These are phyloP conservation scores for Epizoanthus rinbou DNA, from an alignment of 92 coral and sea anemone species.

Conservation along the genomic window DNA sequence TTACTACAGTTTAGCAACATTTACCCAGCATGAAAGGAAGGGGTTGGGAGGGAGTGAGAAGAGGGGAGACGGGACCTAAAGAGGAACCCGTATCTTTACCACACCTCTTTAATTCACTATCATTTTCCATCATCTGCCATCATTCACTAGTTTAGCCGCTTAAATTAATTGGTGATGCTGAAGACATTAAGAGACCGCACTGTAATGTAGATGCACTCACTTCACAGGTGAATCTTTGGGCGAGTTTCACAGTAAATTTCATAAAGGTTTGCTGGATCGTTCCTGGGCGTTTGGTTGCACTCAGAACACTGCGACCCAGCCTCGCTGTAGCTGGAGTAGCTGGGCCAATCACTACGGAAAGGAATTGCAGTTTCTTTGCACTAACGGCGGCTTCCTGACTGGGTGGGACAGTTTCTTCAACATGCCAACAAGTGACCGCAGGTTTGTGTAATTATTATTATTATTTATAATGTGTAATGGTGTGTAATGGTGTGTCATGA, in stretches of 20 bases:
- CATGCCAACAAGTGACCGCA: slow-evolving; percentile 4
- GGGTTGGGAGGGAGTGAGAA: no score
- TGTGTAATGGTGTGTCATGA: no score
- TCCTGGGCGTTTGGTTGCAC: slow-evolving; percentile 27
- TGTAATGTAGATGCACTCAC: neutral
- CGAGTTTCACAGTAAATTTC: slow-evolving; percentile 23
- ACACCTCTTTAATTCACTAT: no score
- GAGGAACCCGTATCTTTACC: no score
- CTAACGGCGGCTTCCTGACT: slow-evolving; percentile 9
- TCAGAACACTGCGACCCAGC: neutral
- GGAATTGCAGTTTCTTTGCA: neutral
- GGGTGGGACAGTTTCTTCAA: slow-evolving; percentile 21
- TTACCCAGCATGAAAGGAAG: neutral
- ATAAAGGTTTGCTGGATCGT: neutral
- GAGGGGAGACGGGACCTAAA: no score
- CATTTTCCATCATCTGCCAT: no score
- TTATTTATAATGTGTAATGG: neutral
- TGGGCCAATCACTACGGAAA: slow-evolving; percentile 16
- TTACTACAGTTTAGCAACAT: no score
- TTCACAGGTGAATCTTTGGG: slow-evolving; percentile 11
- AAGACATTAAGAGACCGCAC: no score
- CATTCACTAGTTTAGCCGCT: neutral
- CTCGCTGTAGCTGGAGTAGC: slow-evolving; percentile 17
- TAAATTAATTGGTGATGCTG: neutral
- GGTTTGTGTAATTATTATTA: neutral